phyloP scores from a whole-genome alignment of 2,888 invertebrate genomes.

The Drosophila meridiana region DNA sequence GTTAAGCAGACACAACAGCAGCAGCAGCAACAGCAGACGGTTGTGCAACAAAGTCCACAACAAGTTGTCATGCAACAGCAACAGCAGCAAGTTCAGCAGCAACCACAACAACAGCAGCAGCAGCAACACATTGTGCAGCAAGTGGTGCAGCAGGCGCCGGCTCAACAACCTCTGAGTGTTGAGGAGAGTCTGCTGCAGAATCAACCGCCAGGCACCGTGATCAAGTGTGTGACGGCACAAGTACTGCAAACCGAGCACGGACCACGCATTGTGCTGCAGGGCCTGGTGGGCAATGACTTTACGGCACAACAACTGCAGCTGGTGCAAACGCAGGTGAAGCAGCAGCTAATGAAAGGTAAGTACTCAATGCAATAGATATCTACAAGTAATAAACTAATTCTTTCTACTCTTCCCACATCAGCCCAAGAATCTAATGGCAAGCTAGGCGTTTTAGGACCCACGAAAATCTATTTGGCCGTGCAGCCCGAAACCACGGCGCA shows the following conservation, averaged over 20 bases:
- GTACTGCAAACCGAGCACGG: constrained; percentile 94
- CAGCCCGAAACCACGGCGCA: constrained; percentile 87
- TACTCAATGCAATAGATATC: background rate
- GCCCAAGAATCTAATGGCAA: constrained; percentile 95
- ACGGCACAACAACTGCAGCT: constrained; percentile 92
- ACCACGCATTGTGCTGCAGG: constrained; percentile 94
- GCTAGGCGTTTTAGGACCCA: constrained; percentile 93
- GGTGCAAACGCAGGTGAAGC: constrained; percentile 95
- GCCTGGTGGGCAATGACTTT: constrained; percentile 92
- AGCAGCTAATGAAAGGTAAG: constrained; percentile 93
- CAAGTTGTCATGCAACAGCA: constrained; percentile 56
- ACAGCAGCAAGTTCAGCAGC: constrained; percentile 45
- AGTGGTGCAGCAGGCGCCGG: constrained; percentile 59
- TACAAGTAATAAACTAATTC: background rate
- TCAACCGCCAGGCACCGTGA: constrained; percentile 93
- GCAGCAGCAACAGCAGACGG: constrained; percentile 24
- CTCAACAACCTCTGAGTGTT: constrained; percentile 84
- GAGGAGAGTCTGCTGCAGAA: constrained; percentile 91
- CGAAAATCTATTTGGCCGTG: constrained; percentile 94
- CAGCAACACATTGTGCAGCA: constrained; percentile 48
- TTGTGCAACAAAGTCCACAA: constrained; percentile 42
- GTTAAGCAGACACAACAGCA: constrained; percentile 40
- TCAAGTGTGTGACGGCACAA: constrained; percentile 94
- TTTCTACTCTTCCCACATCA: constrained; percentile 30
- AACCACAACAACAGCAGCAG: constrained; percentile 48